These are phyloP conservation scores for Phyllostomus hastatus DNA, from an alignment of 2,113 vertebrate genomes.

Conservation along the genomic window DNA sequence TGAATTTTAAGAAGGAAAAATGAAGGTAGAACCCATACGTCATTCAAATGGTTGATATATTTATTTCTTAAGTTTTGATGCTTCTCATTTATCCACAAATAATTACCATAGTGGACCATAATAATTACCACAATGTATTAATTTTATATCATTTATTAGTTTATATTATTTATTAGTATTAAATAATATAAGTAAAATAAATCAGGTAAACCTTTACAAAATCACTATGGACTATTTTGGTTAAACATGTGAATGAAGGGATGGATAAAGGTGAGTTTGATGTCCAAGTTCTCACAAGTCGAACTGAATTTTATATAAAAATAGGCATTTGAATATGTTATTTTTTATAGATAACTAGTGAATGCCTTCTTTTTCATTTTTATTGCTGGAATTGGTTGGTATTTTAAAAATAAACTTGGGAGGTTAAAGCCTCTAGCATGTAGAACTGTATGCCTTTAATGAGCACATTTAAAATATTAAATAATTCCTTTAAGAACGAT, in stretches of 20 bases:
- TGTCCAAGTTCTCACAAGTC: neutral
- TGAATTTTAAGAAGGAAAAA: neutral
- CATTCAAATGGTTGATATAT: neutral
- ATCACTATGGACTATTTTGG: neutral
- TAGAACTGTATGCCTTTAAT: neutral
- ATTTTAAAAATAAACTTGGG: conserved; percentile 38
- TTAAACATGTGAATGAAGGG: neutral
- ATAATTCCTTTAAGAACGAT: conserved; percentile 44
- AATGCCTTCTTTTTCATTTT: conserved; percentile 22
- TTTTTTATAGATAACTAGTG: neutral
- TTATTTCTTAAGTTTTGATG: neutral
- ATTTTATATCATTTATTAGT: too few relatives aligned
- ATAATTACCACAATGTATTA: too few relatives aligned
- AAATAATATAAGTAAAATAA: neutral
- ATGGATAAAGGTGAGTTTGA: neutral
- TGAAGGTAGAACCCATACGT: neutral
- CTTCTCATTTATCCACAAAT: neutral
- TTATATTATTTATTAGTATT: neutral
- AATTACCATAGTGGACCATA: neutral
- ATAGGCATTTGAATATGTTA: neutral
- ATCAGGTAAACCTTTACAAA: neutral
- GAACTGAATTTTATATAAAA: conserved; percentile 19
- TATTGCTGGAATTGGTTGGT: conserved; percentile 20
- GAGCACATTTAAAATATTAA: conserved; percentile 49
- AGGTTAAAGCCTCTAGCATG: conserved; percentile 21